phyloP scores from a whole-genome alignment of 1,140 invertebrate genomes.

The Potamilus streckersoni region DNA sequence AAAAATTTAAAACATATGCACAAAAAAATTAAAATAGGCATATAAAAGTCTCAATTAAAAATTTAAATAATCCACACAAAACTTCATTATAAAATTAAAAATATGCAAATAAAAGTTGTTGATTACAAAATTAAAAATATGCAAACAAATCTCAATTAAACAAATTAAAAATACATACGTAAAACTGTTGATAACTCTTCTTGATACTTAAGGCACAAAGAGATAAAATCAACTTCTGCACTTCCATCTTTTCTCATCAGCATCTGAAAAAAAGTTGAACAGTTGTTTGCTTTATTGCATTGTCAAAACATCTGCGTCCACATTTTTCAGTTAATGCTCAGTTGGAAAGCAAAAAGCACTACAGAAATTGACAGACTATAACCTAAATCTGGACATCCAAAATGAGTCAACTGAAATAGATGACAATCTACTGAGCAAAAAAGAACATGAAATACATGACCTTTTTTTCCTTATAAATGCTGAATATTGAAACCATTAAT shows the following conservation, averaged over 20 bases:
- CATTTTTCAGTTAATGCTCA: not conserved
- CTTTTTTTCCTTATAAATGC: no score
- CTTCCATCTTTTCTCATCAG: slow-evolving; percentile 65
- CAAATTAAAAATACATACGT: slow-evolving; percentile 31
- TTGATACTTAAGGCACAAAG: slow-evolving; percentile 79
- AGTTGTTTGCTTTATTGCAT: not conserved
- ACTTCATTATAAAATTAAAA: no score
- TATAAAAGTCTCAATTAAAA: no score
- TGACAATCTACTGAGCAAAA: not conserved
- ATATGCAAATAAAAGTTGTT: no score
- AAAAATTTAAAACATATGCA: no score
- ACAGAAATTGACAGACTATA: not conserved
- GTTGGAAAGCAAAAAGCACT: not conserved
- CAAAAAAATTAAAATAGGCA: no score
- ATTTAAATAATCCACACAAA: no score
- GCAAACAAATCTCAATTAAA: no score
- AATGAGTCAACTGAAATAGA: not conserved
- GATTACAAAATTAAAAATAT: no score
- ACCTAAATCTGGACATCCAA: not conserved
- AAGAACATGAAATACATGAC: not conserved
- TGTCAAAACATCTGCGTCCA: not conserved
- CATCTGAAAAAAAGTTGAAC: slow-evolving; percentile 65
- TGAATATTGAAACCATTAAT: no score
- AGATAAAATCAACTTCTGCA: slow-evolving; percentile 76
- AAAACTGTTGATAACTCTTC: slow-evolving; percentile 78